Base-by-base conservation (phyloP, 2,888 invertebrate genomes). In the Margaritifera margaritifera region DNA sequence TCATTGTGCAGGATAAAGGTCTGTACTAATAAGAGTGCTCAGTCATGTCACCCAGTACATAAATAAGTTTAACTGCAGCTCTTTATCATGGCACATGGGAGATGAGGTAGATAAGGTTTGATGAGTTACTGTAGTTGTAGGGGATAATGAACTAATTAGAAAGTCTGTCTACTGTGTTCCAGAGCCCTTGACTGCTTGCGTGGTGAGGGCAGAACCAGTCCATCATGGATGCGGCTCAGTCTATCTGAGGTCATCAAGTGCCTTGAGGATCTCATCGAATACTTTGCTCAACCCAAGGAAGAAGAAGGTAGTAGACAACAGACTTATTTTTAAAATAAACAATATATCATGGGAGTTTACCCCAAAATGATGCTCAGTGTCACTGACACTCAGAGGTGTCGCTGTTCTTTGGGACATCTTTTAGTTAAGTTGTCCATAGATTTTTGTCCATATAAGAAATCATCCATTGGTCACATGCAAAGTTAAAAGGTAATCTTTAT, bases 211-310 rank as follows among this genome's bases (percentile, higher is more conserved):
- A 81, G 87, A 22, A 85, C 73, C 69, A 86, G 87, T 68, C 83
- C 82, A 59, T 87, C 89, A 22, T 92, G 91, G 91, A 82, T 84
- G 52, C 82, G 84, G 65, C 86, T 99, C 4, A 98, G 98, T 90
- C 93, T 99, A 24, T 94, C 94, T 71, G 99, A 98, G 91, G 99
- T 99, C 95, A 96, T 98, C 63, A 98, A 98, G 95, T 97, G 98
- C 86, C 92, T 99, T 69, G 99, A 99, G 89, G 99, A 99, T 92
- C 93, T 99, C 78, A 99, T 99, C 85, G 98, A 98, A 90, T 99
- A 99, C 91, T 99, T 99, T 91, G 97, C 98, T 6, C 99, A 99
- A 87, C 99, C 99, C 0, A 96, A 95, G 82, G 97, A 98, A 84
- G 98, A 98, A 84, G 97, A 98, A 94, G 97, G 98, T 98, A 91